Evolutionary conservation across 2,888 invertebrate species (phyloP).

Genomic region (Gymnocheta viridis): DNA sequence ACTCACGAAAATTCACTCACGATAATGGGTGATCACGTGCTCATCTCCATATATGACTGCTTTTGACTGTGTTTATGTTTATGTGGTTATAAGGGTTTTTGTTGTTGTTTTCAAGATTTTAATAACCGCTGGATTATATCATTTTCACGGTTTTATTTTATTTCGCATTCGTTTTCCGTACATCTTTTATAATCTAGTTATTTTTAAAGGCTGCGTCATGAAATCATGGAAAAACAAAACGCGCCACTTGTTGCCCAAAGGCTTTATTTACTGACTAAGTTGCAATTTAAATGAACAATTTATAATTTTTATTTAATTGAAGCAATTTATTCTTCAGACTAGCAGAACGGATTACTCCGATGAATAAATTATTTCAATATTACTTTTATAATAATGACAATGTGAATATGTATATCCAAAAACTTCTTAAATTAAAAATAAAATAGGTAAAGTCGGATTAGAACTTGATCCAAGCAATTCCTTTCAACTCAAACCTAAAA

Average conservation of each 20-base stretch:
- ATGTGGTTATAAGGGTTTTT: background rate
- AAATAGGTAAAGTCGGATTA: no score
- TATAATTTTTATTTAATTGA: background rate
- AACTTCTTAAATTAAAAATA: no score
- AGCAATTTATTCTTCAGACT: no score
- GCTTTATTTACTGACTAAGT: background rate
- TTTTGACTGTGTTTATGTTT: background rate
- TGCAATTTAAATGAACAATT: background rate
- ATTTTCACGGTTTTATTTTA: background rate
- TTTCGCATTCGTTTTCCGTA: no score
- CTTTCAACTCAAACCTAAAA: no score
- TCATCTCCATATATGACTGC: background rate
- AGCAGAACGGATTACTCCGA: no score
- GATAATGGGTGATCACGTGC: no score
- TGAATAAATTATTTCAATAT: no score
- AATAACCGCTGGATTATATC: constrained; percentile 25
- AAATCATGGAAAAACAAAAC: background rate
- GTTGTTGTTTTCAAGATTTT: background rate
- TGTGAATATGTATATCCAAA: no score
- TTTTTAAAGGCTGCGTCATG: background rate
- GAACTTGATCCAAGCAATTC: no score
- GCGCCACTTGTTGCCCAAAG: background rate
- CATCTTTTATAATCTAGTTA: background rate
- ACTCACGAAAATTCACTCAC: no score
- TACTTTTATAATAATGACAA: no score